A percentile compares a stretch with the other conserved stretches of the same genome.
phyloP scores from a whole-genome alignment of 1,140 invertebrate genomes.

The Zeugodacus cucurbitae region DNA sequence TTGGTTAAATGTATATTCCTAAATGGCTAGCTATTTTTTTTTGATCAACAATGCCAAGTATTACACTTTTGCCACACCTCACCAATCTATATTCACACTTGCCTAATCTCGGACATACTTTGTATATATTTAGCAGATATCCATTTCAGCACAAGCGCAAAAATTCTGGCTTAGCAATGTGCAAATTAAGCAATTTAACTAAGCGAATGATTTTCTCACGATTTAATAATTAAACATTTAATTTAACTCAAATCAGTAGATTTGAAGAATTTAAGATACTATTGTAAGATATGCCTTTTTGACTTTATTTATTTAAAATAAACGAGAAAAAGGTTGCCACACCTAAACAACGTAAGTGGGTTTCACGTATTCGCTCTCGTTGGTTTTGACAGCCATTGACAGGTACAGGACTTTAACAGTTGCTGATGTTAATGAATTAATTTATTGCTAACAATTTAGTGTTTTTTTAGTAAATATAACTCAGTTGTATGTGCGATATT shows the following conservation, averaged over 20 bases:
- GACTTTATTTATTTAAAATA: no score
- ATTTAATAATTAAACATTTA: neutral
- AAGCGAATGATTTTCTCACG: neutral
- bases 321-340: no score
- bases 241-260: neutral
- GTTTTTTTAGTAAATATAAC: no score
- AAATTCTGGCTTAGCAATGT: neutral
- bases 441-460: no score
- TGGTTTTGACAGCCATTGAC: no score
- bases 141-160: neutral
- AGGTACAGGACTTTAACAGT: no score
- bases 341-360: no score
- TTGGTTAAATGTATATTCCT: neutral
- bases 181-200: constrained; percentile 20
- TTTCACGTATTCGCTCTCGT: no score
- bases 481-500: no score
- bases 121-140: neutral
- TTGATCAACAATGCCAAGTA: neutral
- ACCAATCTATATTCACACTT: no score
- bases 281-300: neutral
- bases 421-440: no score
- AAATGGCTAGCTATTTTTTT: neutral
- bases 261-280: neutral
- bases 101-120: neutral
- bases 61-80: neutral